phyloP scores from a whole-genome alignment of 64 coral and sea anemone genomes.

The Cladopsammia gracilis region DNA sequence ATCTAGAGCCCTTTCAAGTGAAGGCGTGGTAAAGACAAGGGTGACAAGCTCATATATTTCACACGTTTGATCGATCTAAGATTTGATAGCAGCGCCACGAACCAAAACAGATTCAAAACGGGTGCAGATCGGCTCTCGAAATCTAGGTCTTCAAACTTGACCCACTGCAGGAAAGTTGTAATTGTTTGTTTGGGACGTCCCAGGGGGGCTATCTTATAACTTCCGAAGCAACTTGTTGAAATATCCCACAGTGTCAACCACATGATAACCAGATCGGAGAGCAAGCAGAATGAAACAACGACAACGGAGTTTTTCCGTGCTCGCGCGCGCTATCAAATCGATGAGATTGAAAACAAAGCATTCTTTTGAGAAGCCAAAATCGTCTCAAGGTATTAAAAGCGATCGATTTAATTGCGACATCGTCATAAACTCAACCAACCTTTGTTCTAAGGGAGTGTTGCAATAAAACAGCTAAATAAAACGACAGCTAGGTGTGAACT shows the following conservation, averaged over 20 bases:
- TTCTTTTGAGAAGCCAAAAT: background rate
- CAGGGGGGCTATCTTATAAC: slow-evolving; percentile 33
- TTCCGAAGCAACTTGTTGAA: slow-evolving; percentile 55
- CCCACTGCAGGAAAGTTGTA: slow-evolving; percentile 6
- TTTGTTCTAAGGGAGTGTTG: slow-evolving; percentile 7
- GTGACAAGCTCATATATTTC: slow-evolving; percentile 28
- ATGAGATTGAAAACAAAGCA: background rate
- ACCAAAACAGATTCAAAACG: slow-evolving; percentile 16
- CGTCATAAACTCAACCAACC: background rate
- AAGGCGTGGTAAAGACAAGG: slow-evolving; percentile 41
- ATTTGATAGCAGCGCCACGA: background rate
- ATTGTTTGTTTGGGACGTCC: slow-evolving; percentile 28
- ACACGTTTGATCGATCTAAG: slow-evolving; percentile 49
- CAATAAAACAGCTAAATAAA: slow-evolving; percentile 14
- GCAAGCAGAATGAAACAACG: background rate
- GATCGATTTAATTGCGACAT: background rate
- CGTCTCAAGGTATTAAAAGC: background rate
- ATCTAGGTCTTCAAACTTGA: background rate
- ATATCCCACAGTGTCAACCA: slow-evolving; percentile 43
- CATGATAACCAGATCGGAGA: slow-evolving; percentile 23
- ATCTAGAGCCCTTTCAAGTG: slow-evolving; percentile 20
- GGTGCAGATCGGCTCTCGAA: background rate
- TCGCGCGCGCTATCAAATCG: background rate
- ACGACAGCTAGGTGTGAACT: slow-evolving; percentile 21
- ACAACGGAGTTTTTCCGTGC: background rate